Base-by-base conservation (phyloP, 1,140 invertebrate genomes). In the Charaxes varanes region DNA sequence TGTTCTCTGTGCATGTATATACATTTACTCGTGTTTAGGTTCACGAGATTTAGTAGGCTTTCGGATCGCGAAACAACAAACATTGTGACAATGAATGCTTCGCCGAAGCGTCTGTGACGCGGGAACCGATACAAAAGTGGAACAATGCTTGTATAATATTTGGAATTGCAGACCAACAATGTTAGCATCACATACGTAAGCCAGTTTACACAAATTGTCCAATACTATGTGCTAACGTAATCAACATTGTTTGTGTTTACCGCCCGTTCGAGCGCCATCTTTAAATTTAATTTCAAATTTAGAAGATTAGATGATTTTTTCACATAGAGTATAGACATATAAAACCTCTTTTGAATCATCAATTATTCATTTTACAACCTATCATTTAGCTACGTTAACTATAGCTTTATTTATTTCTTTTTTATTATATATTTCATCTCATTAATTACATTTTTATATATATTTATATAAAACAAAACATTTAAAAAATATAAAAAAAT, bases 111-210 rank as follows among this genome's bases (percentile, higher is more conserved):
- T 46, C 59, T 70, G 62, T 77, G 71, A 74, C 73, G 72, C 52
- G 58, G 51, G 53, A 58, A 37, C 18, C 57, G 61, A 70, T 73
- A 52, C 72, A 62, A 74, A 76, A 74, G 66, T 73, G 61, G 70
- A 78, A 81, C 73, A 81, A 81, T 81, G 71, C 43, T 73, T 78
- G 73, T 73, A 74, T 69, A 81, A 78, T 69, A 74, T 70, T 73
- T 46, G 63, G 55, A 50, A 27, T 50, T 73, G 65, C 48, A 47
- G 65, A 34, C 37, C 40, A 53, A 76, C 72, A 70, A 66, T 74
- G 69, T 66, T 51, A 57, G 65, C 51, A 61, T 58, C 62, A 50
- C 58, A 56, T 49, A 57, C 47, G 55, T 52, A 61, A 60, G 45
- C 42, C 53, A 61, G 42, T 66, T 67, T 50, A 28, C 28, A 42